Base-by-base conservation (phyloP, 2,888 invertebrate genomes). In the Polyommatus icarus region DNA sequence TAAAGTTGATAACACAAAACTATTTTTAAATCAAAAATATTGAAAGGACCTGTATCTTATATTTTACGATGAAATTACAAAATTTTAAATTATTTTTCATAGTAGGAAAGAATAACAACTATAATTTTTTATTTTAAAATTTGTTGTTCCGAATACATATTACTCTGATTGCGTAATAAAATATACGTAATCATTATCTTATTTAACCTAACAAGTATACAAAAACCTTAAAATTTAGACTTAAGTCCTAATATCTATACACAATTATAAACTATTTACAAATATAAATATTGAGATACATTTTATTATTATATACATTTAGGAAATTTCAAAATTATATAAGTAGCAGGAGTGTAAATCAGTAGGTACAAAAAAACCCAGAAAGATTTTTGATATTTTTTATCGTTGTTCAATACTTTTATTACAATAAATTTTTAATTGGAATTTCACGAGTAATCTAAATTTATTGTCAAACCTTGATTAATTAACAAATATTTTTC, bases 381-480 rank as follows among this genome's bases (percentile, higher is more conserved):
- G 12, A 61, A 59, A 20, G 7, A 24, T 0, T 3, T 67, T 24
- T 12, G 7, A 67, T 67, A 12, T 12, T 67, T 8, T 24, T 24
- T 67, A 67, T 12, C 46, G 24, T 57, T 29, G 76, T 50, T 76
- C 32, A 76, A 32, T 50, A 50, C 50, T 6, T 75, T 20, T 8
- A 36, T 76, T n/a, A 57, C 61, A 20, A 50, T 40, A 46, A 61
- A 20, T 7, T 50, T 61, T 71, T 61, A n/a, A 18, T 77, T 50
- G n/a, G n/a, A 67, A 50, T 77, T 46, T 71, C 6, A 29, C 71
- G 46, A 50, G 20, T 75, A 50, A 54, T 75, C 75, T 75, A 75
- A 82, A 83, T 82, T 85, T 85, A 85, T 84, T 84, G 84, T 85
- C 84, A 83, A 78, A 79, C 81, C 79, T 80, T 82, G 83, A 83